Conservation (phyloP, 2,113 vertebrate species). For the Esox niger region DNA sequence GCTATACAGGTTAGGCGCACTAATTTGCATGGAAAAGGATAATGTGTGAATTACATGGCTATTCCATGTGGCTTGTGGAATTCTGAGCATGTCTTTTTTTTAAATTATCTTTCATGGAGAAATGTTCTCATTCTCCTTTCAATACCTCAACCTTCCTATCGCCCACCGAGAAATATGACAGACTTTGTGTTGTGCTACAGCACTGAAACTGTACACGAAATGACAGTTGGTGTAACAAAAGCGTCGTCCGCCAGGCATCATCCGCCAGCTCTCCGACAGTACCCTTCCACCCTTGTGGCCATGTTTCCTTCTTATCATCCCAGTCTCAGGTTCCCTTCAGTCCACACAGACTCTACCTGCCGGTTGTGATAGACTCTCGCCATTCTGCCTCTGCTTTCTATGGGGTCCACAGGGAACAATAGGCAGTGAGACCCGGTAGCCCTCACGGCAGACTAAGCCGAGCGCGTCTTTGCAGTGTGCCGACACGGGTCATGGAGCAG, state of each 20-base stretch:
- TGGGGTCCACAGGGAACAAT: neutral
- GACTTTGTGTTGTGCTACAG: too few species aligned
- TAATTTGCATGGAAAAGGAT: too few species aligned
- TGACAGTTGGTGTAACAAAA: neutral
- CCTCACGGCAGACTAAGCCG: slow-evolving; percentile 9
- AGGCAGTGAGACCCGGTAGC: neutral
- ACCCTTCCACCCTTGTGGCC: neutral
- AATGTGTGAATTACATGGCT: too few species aligned
- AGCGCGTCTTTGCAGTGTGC: slow-evolving; percentile 44
- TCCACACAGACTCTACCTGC: neutral
- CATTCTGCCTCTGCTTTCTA: neutral
- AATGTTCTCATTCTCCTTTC: neutral
- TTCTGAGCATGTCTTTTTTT: neutral
- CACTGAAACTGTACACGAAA: neutral
- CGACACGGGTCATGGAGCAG: slow-evolving; percentile 59
- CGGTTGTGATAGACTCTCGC: too few species aligned
- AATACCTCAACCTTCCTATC: neutral
- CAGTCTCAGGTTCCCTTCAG: neutral
- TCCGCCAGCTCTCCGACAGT: neutral
- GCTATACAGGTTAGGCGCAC: too few species aligned
- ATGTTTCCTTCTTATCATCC: neutral
- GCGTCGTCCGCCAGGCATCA: neutral
- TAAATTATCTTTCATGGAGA: neutral
- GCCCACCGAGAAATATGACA: neutral
- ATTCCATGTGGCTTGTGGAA: neutral